Evolutionary conservation across 2,888 invertebrate genomes (phyloP), one percentile per base, ranked within the genome.

Genomic region (Andrena flavipes): DNA sequence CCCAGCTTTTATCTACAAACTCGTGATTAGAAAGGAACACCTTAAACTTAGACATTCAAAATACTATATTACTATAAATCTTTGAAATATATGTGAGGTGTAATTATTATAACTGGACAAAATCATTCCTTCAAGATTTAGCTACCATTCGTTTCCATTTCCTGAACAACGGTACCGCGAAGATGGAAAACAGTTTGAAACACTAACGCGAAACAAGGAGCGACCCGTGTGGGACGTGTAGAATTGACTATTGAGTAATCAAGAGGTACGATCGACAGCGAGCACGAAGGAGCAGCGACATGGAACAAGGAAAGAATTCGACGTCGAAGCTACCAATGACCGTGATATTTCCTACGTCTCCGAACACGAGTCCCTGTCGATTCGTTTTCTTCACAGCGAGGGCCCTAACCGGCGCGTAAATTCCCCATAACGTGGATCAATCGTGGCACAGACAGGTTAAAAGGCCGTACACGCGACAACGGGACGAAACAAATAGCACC

Each of bases 401-500:
- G 23, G 33, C 35, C 73, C 54, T 70, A 76, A 81, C 49, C 71
- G 70, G 76, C 65, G 74, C 76, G 77, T 74, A 78, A 84, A 82
- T 75, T 75, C 71, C 73, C 80, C 84, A 80, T 82, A 81, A 84
- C 59, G 72, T 70, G 62, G 67, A 74, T 74, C 81, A 70, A 48
- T 49, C 23, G 71, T 30, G n/a, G 26, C 51, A 35, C 71, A 35
- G 74, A 76, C 83, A 77, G 84, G 84, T 86, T 88, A 87, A 87
- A 84, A 87, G 75, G 63, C 72, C 70, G 71, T 76, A 74, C 77
- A 84, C n/a, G 79, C 79, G 73, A 59, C 78, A 85, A 84, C 84
- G 74, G 80, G 88, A 88, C 87, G 87, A 87, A 90, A 91, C 89
- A 89, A 91, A 91, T 91, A 90, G 89, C 87, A 84, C 85, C 86